phyloP scores from a whole-genome alignment of 2,113 vertebrate species.

The Ciconia boyciana region DNA sequence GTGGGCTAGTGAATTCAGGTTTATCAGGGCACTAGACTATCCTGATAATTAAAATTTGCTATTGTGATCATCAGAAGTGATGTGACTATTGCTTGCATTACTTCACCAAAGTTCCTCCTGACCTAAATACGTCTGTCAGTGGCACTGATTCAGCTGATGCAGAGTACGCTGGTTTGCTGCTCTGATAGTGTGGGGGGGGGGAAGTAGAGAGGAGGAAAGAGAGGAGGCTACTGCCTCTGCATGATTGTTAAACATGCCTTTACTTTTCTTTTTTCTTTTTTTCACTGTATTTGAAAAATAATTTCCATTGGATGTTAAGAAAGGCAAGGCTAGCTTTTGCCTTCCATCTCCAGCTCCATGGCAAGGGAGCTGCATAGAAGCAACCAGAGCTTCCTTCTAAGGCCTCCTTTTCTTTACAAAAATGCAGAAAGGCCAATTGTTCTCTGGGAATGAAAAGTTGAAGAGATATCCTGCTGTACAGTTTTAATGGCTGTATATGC shows the following conservation, averaged over 20 bases:
- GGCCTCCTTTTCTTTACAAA: neutral
- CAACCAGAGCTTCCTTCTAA: neutral
- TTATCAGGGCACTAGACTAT: neutral
- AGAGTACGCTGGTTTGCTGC: neutral
- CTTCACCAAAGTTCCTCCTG: neutral
- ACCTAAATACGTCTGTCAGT: neutral
- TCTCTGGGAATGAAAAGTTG: neutral
- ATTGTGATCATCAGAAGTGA: neutral
- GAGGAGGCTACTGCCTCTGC: neutral
- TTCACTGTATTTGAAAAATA: neutral
- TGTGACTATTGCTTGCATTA: neutral
- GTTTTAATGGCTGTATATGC: neutral
- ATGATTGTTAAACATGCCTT: neutral
- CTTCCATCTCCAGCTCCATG: neutral
- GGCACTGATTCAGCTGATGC: neutral
- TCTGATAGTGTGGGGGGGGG: neutral
- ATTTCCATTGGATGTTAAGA: neutral
- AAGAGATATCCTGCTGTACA: neutral
- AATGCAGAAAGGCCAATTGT: neutral
- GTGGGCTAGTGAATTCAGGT: slow-evolving; percentile 8
- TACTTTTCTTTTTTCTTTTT: neutral
- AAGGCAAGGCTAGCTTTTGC: neutral
- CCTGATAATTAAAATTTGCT: slow-evolving; percentile 18
- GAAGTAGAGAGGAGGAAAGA: neutral
- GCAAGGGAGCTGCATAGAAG: neutral